Conservation (phyloP, 2,113 vertebrate genomes). For the Cynopterus brachyotis region DNA sequence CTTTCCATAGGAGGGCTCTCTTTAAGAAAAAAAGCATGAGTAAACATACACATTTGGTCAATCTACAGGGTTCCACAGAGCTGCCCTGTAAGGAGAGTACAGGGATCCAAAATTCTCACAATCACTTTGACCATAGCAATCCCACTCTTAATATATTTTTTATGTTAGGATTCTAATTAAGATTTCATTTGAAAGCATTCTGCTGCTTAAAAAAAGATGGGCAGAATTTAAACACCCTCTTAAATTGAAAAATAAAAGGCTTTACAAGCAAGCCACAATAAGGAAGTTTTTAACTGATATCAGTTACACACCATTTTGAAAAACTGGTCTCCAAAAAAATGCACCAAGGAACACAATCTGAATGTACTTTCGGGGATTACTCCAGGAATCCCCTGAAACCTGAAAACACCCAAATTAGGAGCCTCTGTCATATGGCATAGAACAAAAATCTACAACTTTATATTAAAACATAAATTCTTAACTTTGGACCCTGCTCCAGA, state of each 20-base stretch:
- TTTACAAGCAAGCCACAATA: neutral
- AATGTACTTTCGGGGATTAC: neutral
- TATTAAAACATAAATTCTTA: constrained; percentile 43
- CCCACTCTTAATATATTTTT: neutral
- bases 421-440: neutral
- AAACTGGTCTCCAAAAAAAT: neutral
- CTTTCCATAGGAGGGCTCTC: neutral
- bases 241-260: neutral
- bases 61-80: neutral
- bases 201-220: neutral
- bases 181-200: neutral
- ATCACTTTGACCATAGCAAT: neutral
- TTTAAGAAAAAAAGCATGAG: neutral
- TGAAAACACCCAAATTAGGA: constrained; percentile 28
- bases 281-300: neutral
- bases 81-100: neutral
- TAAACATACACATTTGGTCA: neutral
- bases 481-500: neutral
- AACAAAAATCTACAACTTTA: constrained; percentile 27
- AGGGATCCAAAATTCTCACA: neutral
- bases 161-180: neutral
- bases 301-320: neutral
- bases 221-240: neutral
- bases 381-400: neutral
- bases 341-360: neutral